These are phyloP conservation scores for Thaumetopoea pityocampa DNA, from an alignment of 1,140 invertebrate genomes.

Conservation along the genomic window DNA sequence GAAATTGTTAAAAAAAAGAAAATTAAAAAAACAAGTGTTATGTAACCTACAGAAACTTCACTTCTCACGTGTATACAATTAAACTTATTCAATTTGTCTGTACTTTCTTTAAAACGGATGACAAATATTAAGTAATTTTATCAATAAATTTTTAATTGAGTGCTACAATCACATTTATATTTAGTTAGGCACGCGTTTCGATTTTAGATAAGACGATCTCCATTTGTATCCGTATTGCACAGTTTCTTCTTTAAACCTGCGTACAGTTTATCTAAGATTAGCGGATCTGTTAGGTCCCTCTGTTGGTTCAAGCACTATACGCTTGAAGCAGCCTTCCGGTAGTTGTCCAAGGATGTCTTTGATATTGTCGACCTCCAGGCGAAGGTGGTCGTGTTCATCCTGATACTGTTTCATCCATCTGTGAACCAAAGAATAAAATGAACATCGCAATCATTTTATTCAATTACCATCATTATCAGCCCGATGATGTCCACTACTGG, in stretches of 20 bases:
- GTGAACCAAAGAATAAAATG: conserved; percentile 27
- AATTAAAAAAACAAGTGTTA: no score
- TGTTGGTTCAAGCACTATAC: conserved; percentile 78
- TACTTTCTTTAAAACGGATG: no score
- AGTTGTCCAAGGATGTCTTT: conserved; percentile 88
- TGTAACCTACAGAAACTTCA: no score
- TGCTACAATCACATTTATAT: not conserved
- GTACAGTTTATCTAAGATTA: conserved; percentile 30
- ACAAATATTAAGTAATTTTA: no score
- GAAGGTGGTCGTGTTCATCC: conserved; percentile 84
- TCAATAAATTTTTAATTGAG: not conserved
- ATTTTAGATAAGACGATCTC: not conserved
- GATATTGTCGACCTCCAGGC: conserved; percentile 90
- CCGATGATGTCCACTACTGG: no score
- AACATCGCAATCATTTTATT: no score
- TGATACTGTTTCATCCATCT: conserved; percentile 89
- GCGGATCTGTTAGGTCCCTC: conserved; percentile 42
- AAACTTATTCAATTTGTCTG: no score
- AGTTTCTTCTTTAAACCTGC: no score
- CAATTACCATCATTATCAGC: no score
- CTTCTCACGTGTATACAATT: no score
- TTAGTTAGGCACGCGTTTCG: not conserved
- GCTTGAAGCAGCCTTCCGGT: conserved; percentile 90
- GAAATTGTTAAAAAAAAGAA: no score
- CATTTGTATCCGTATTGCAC: no score